These are phyloP conservation scores for Gavia stellata DNA, from an alignment of 2,113 vertebrate genomes.

Conservation along the genomic window DNA sequence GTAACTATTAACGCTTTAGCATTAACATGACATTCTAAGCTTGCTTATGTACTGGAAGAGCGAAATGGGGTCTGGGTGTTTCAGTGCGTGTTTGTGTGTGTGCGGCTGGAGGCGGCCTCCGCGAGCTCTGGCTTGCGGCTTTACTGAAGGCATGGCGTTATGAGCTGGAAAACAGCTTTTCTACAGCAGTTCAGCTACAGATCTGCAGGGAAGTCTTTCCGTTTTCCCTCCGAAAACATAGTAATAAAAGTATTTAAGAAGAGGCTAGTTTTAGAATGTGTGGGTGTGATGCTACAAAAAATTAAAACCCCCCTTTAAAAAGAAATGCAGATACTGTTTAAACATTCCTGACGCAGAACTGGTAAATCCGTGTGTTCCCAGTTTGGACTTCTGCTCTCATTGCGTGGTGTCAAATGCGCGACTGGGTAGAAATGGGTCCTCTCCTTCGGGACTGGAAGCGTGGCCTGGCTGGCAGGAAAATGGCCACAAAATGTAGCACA, in stretches of 20 bases:
- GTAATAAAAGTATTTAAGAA: neutral
- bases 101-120: fast-evolving
- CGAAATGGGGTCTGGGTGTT: neutral
- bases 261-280: neutral
- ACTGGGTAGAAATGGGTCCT: neutral
- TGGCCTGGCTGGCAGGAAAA: neutral
- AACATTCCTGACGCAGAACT: neutral
- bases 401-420: neutral
- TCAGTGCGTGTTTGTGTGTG: neutral
- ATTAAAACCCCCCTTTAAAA: neutral
- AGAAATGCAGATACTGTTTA: neutral
- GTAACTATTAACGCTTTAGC: neutral
- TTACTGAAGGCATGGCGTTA: neutral
- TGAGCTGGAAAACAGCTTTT: neutral
- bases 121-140: neutral
- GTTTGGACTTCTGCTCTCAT: neutral
- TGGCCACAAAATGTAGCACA: fast-evolving
- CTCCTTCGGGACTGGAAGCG: fast-evolving
- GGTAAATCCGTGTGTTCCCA: fast-evolving
- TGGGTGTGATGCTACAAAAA: neutral
- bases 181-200: neutral
- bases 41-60: neutral
- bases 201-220: neutral
- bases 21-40: neutral
- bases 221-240: neutral